Evolutionary conservation across 2,888 invertebrate species (phyloP), one percentile per base, ranked within the genome.

Genomic region (Andricus quercusramuli): DNA sequence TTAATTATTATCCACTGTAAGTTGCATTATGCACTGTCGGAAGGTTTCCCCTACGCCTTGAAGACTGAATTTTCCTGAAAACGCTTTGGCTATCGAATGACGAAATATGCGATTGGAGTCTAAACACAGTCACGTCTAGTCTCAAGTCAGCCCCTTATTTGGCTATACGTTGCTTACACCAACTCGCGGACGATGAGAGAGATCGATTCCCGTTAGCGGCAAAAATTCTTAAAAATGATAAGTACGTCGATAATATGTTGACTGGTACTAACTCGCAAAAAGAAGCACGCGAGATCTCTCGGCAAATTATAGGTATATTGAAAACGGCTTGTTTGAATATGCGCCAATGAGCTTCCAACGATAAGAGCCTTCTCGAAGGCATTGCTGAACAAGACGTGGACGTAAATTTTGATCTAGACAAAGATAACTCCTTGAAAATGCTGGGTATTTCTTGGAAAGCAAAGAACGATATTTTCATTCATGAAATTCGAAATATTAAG

Each of bases 271-370:
- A 32, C 9, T 37, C 84, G 3, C 47, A 81, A 5, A 65, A 81
- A 32, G 82, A 83, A 25, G 79, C 82, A 1, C 65, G 70, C 2
- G 3, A 77, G 17, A 59, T 86, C 11, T 77, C 81, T 8, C 64
- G 83, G 8, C 80, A 85, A 37, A 78, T 85, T 0, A 83, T 67
- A 0, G n/a, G 59, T 2, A 56, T 85, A 9, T 77, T 86, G 37
- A 77, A 68, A 29, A 13, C 37, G 0, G 86, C 82, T 13, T 77
- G 84, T n/a, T 83, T 87, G 15, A 84, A 83, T 32, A 68, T 86
- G n/a, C 66, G 85, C 37, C 84, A 85, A 77, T 87, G 84, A 84
- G 84, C 85, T 0, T 86, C 88, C 0, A 89, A 87, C 25, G 76
- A 83, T 67, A 32, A 17, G 6, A 4, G 37, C 15, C n/a, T 79